A percentile compares a stretch with the other conserved stretches of the same genome.
Evolutionary conservation across 2,888 invertebrate genomes (phyloP).

Genomic region (Dasysyrphus albostriatus): DNA sequence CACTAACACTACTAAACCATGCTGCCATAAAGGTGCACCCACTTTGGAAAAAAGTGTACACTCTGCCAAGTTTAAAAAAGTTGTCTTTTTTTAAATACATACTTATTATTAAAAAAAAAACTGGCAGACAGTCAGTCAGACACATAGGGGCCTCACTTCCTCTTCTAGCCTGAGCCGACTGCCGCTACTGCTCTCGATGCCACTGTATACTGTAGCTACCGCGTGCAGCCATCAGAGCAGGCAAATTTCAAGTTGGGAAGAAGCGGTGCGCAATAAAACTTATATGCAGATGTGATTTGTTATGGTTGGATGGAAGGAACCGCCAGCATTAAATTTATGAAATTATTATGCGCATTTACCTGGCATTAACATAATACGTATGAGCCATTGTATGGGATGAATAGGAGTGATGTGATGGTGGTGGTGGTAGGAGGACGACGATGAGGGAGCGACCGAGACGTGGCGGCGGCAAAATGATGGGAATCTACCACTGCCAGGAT

Average conservation of each 20-base stretch:
- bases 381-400: constrained; percentile 71
- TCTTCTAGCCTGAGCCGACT: not conserved
- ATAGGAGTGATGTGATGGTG: constrained; percentile 31
- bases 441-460: not conserved
- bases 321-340: constrained; percentile 76
- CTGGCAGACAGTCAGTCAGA: constrained; percentile 71
- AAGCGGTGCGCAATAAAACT: constrained; percentile 74
- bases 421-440: not conserved
- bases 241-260: constrained; percentile 48
- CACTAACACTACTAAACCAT: constrained; percentile 10
- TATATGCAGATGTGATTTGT: constrained; percentile 76
- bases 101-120: constrained; percentile 24
- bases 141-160: constrained; percentile 50
- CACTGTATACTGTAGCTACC: not conserved
- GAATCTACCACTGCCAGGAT: constrained; percentile 31
- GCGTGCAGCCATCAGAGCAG: constrained; percentile 47
- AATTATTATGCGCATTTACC: constrained; percentile 77
- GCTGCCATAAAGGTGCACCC: constrained; percentile 52
- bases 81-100: not conserved
- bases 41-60: constrained; percentile 49
- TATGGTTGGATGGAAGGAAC: constrained; percentile 76
- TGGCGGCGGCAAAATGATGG: constrained; percentile 1
- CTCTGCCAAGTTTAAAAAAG: constrained; percentile 35
- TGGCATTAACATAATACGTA: constrained; percentile 75
- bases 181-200: not conserved